Percentiles rank a stretch among this genome's conserved stretches.
Conservation (phyloP, 2,888 invertebrate species). For the Crioceris asparagi region DNA sequence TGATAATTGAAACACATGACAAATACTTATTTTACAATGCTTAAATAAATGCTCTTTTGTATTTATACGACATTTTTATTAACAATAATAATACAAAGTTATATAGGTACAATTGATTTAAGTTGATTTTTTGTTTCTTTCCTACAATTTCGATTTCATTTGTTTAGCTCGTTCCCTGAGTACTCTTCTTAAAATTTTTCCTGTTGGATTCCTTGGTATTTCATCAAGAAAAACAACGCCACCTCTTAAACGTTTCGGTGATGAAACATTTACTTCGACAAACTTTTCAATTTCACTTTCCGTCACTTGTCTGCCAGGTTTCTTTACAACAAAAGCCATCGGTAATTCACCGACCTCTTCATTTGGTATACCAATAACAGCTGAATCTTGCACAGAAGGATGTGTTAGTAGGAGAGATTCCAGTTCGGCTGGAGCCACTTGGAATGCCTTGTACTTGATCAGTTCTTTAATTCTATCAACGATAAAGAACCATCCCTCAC, state of each 20-base stretch:
- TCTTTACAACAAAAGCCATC: constrained; percentile 62
- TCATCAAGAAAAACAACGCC: constrained; percentile 54
- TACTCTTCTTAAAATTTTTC: constrained; percentile 55
- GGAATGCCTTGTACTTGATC: constrained; percentile 83
- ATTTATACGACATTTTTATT: no score
- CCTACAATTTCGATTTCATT: constrained; percentile 30
- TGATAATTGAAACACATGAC: no score
- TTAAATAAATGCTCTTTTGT: no score
- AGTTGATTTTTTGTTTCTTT: no score
- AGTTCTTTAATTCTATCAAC: constrained; percentile 84
- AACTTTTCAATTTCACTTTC: constrained; percentile 37
- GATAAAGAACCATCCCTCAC: constrained; percentile 68
- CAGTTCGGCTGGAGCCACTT: constrained; percentile 75
- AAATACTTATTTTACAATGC: no score
- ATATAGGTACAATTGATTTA: no score
- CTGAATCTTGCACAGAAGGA: constrained; percentile 62
- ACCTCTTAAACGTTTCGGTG: constrained; percentile 54
- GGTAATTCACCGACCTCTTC: constrained; percentile 67
- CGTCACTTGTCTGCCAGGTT: constrained; percentile 41
- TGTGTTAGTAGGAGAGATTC: constrained; percentile 69
- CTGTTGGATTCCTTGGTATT: constrained; percentile 58
- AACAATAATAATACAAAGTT: no score
- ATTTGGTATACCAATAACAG: constrained; percentile 71
- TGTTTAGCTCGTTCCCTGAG: constrained; percentile 40
- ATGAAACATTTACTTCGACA: constrained; percentile 41